Evolutionary conservation across 2,888 invertebrate species (phyloP).

Genomic region (Apantesis nais): DNA sequence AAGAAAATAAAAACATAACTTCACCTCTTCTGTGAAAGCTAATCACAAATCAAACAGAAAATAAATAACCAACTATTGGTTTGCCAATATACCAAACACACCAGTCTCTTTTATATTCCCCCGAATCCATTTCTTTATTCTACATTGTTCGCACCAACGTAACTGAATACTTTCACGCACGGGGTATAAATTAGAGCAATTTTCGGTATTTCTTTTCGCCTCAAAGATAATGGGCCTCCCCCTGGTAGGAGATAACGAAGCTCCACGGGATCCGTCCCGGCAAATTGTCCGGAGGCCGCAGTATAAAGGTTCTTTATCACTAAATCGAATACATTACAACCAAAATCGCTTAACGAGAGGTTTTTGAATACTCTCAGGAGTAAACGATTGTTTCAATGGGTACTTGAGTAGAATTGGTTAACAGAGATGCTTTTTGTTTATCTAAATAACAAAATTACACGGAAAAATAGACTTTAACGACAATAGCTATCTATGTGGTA

Average conservation of each 20-base stretch:
- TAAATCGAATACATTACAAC: constrained; percentile 58
- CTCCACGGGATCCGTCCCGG: constrained; percentile 57
- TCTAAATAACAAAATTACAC: not conserved
- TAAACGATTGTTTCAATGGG: constrained; percentile 27
- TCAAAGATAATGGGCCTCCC: constrained; percentile 74
- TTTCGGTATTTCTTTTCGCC: constrained; percentile 72
- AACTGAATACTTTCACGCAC: constrained; percentile 46
- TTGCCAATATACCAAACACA: not conserved
- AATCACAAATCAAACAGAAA: not conserved
- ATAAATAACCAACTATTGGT: not conserved
- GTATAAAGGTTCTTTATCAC: constrained; percentile 44
- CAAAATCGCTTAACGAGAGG: constrained; percentile 61
- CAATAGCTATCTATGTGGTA: not conserved
- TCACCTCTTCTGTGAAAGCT: not conserved
- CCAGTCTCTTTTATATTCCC: not conserved
- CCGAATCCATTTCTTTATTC: constrained; percentile 9
- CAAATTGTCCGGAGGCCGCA: constrained; percentile 39
- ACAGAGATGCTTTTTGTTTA: not conserved
- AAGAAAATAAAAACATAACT: not conserved
- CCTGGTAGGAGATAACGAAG: constrained; percentile 70
- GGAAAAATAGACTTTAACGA: not conserved
- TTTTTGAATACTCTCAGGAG: constrained; percentile 38
- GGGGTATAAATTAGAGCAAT: constrained; percentile 69
- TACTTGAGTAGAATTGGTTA: constrained; percentile 6
- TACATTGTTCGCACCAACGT: constrained; percentile 13